These are phyloP conservation scores for Sitodiplosis mosellana DNA, from an alignment of 1,140 invertebrate genomes.

Conservation along the genomic window DNA sequence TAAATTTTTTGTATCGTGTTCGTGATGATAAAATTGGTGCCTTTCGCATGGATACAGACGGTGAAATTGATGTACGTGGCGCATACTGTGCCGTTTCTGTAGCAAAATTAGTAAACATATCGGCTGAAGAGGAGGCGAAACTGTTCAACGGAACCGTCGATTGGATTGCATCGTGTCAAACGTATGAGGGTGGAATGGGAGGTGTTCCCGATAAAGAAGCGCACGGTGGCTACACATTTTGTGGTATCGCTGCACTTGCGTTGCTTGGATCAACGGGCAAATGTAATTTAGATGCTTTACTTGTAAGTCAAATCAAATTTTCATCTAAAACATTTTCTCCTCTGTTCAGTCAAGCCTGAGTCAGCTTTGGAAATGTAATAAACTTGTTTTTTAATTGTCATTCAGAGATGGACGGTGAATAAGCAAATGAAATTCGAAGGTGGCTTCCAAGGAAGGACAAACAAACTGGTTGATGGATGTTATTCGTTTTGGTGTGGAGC, in stretches of 20 bases:
- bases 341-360: too few relatives aligned
- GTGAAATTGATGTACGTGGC: slow-evolving; percentile 91
- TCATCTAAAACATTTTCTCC: too few relatives aligned
- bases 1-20: slow-evolving; percentile 59
- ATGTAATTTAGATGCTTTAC: slow-evolving; percentile 57
- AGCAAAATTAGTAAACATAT: slow-evolving; percentile 70
- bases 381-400: background rate
- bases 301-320: slow-evolving; percentile 33
- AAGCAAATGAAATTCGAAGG: slow-evolving; percentile 81
- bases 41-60: slow-evolving; percentile 77
- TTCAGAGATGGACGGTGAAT: slow-evolving; percentile 66
- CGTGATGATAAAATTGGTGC: slow-evolving; percentile 61
- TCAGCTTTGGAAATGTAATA: too few relatives aligned
- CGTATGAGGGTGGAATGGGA: slow-evolving; percentile 96
- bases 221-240: slow-evolving; percentile 96
- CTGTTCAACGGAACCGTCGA: slow-evolving; percentile 73
- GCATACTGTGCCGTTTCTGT: slow-evolving; percentile 87
- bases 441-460: slow-evolving; percentile 88
- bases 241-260: slow-evolving; percentile 75
- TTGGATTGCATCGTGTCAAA: slow-evolving; percentile 88
- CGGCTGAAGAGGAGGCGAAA: slow-evolving; percentile 36
- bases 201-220: slow-evolving; percentile 90
- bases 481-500: slow-evolving; percentile 99
- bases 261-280: slow-evolving; percentile 62
- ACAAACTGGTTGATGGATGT: slow-evolving; percentile 96